These are phyloP conservation scores for Hydraecia micacea DNA, from an alignment of 2,888 invertebrate species.

Conservation along the genomic window DNA sequence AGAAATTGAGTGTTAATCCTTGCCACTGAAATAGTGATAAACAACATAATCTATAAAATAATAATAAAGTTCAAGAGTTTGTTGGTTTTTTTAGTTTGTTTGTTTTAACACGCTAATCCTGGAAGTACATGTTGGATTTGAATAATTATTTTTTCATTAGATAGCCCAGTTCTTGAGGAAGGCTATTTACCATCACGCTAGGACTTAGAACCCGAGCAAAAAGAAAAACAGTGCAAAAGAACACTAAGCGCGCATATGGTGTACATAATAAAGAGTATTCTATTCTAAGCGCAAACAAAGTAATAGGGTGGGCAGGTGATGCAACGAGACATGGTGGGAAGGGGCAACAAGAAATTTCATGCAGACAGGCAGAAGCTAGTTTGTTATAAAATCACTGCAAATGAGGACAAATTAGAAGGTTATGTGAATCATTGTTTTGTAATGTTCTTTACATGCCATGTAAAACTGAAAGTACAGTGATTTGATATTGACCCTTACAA, in stretches of 20 bases:
- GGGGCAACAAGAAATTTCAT: not conserved
- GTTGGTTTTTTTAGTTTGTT: not conserved
- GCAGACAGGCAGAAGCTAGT: not conserved
- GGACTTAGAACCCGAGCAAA: not conserved
- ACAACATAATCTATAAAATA: not conserved
- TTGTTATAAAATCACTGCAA: not conserved
- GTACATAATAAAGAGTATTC: too few species aligned
- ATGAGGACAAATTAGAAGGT: constrained; percentile 26
- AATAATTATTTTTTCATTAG: not conserved
- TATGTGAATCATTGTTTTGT: not conserved
- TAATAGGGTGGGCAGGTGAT: not conserved
- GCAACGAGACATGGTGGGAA: not conserved
- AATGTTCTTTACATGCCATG: not conserved
- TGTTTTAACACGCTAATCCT: not conserved
- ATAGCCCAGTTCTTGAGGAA: not conserved
- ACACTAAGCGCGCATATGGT: too few species aligned
- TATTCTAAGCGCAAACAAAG: not conserved
- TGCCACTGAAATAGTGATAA: not conserved
- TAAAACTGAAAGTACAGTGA: not conserved
- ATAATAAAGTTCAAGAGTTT: not conserved
- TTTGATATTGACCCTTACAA: not conserved
- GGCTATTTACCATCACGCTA: not conserved
- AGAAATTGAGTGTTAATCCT: not conserved
- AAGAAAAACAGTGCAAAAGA: not conserved
- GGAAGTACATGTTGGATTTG: not conserved